Conservation (phyloP, 1,140 invertebrate species). For the Bombus pascuorum region DNA sequence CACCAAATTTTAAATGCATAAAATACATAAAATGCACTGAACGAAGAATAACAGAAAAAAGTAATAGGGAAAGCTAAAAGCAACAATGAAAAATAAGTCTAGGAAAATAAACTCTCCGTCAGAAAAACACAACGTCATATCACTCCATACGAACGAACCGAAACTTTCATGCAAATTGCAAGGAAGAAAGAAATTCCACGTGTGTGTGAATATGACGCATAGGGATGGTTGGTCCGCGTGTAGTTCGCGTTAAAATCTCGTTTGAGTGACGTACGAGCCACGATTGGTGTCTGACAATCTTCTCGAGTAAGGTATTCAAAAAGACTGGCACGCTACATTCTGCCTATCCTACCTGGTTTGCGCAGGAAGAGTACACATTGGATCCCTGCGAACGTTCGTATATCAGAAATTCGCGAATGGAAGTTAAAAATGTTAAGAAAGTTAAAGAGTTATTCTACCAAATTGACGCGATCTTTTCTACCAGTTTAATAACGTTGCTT, state of each 20-base stretch:
- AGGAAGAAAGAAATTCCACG: neutral
- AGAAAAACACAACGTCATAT: neutral
- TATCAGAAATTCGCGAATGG: conserved; percentile 55
- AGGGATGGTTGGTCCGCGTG: neutral
- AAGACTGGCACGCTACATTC: neutral
- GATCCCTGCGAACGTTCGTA: conserved; percentile 8
- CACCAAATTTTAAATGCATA: neutral
- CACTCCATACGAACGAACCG: neutral
- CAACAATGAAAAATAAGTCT: neutral
- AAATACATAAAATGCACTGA: neutral
- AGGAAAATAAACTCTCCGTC: neutral
- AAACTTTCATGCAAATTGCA: neutral
- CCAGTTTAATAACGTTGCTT: neutral
- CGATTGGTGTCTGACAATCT: conserved; percentile 17
- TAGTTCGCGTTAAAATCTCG: neutral
- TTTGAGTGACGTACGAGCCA: conserved; percentile 13
- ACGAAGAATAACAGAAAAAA: no score
- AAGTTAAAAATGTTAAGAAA: conserved; percentile 54
- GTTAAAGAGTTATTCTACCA: conserved; percentile 51
- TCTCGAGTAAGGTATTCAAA: neutral
- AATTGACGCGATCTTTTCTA: conserved; percentile 29
- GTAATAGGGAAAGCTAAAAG: neutral
- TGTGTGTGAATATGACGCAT: neutral
- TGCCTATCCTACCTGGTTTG: conserved; percentile 31
- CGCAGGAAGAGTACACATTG: conserved; percentile 33